Base-by-base conservation (phyloP, 2,113 vertebrate species). In the Eulemur macaco region DNA sequence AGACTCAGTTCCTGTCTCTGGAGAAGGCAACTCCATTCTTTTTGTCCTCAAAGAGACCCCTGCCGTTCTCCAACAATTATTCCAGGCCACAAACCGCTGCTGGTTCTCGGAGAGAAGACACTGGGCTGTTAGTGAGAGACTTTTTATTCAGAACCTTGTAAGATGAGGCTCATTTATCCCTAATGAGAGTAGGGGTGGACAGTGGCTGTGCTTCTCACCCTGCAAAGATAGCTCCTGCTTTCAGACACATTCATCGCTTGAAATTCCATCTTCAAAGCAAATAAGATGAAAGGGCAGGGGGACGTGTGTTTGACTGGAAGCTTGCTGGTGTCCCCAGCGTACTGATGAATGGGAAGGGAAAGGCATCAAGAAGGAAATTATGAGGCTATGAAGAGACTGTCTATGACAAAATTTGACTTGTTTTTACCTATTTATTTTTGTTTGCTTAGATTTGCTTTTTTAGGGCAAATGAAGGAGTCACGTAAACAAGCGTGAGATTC, bases 11-110 rank as follows among this genome's bases (percentile, higher is more conserved):
- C 64, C 89, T 63, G 42, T 94, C 96, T 97, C 91, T 81, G 69
- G 81, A 87, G 78, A 96, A 17, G 74, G 27, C 86, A 54, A 4
- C 42, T 60, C 93, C 89, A 76, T 93, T 97, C 95, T 96, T 92
- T 66, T 68, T 29, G 91, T 91, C 52, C 88, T 89, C 91, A 50
- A n/a, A 95, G 95, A 94, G 93, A 86, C 56, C 42, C 95, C 96
- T 97, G 78, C 52, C 58, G 63, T 96, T 97, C 50, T 64, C 63
- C 71, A 71, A 2, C 63, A 37, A 2, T 25, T 60, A 73, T 60
- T 89, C 37, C 50, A 71, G 94, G 73, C 47, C 74, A 54, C 78
- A 64, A 5, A 56, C 64, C 18, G 6, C 60, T 69, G 45, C 56
- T 3, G 29, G 68, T 74, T 95, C 47, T 34, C 86, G 17, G 68